These are phyloP conservation scores for Heliangelus exortis DNA, from an alignment of 2,797 vertebrate genomes.

Conservation along the genomic window DNA sequence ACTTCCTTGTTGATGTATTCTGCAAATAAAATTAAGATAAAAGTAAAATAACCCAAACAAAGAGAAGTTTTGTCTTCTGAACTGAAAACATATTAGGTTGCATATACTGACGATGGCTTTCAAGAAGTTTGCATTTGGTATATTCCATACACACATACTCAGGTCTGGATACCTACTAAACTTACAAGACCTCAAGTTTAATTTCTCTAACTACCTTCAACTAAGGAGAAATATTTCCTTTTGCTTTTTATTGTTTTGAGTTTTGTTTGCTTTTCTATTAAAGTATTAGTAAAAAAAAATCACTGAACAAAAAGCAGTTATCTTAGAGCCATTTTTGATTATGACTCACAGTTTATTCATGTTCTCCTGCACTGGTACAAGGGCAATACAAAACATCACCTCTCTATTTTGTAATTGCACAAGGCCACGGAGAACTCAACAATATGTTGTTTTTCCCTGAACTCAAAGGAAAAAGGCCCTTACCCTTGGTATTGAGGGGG, in stretches of 20 bases:
- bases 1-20: conserved; percentile 85
- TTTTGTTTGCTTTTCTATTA: not conserved
- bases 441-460: accelerated
- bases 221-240: not conserved
- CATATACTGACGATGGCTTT: not conserved
- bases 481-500: not conserved
- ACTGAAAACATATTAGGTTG: not conserved
- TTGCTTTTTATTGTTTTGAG: too few species aligned
- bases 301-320: not conserved
- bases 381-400: not conserved
- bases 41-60: not conserved
- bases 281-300: not conserved
- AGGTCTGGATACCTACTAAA: not conserved
- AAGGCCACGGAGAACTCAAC: too few species aligned
- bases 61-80: not conserved
- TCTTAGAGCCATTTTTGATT: not conserved
- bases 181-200: not conserved
- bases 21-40: conserved; percentile 70
- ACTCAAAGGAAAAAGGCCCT: not conserved
- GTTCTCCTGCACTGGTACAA: not conserved
- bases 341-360: not conserved
- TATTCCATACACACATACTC: not conserved
- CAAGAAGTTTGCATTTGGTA: not conserved
- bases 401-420: not conserved
- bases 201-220: not conserved